phyloP scores from a whole-genome alignment of 2,888 invertebrate genomes.

The Poecilobothrus nobilitatus region DNA sequence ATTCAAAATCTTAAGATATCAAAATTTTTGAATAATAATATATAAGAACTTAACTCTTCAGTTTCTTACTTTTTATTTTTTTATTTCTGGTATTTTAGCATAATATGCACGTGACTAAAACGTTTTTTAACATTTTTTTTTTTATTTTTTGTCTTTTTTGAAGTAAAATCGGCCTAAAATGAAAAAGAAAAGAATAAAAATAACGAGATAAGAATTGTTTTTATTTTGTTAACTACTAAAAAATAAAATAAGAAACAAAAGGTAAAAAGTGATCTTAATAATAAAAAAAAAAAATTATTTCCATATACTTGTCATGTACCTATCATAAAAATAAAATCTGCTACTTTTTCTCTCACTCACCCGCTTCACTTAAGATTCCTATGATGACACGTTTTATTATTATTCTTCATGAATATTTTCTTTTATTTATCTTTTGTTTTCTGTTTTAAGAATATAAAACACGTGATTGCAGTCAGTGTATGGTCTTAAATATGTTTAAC shows the following conservation, averaged over 20 bases:
- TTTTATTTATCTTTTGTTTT: background rate
- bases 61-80: too few relatives aligned
- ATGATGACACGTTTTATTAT: background rate
- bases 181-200: background rate
- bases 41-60: too few relatives aligned
- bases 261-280: background rate
- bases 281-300: background rate
- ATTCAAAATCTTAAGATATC: too few relatives aligned
- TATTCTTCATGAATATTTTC: background rate
- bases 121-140: background rate
- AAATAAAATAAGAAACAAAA: background rate
- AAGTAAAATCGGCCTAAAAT: background rate
- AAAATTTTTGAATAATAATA: too few relatives aligned
- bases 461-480: background rate
- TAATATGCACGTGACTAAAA: too few relatives aligned
- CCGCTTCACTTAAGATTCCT: background rate
- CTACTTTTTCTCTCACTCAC: background rate
- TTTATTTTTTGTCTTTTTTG: too few relatives aligned
- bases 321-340: slow-evolving; percentile 1
- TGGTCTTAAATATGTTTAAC: background rate
- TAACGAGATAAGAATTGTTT: background rate
- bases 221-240: background rate
- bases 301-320: background rate
- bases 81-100: too few relatives aligned
- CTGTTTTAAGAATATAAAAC: background rate